Evolutionary conservation across 1,140 invertebrate genomes (phyloP), one percentile per base, ranked within the genome.

Genomic region (Hyposmocoma kahamanoa): DNA sequence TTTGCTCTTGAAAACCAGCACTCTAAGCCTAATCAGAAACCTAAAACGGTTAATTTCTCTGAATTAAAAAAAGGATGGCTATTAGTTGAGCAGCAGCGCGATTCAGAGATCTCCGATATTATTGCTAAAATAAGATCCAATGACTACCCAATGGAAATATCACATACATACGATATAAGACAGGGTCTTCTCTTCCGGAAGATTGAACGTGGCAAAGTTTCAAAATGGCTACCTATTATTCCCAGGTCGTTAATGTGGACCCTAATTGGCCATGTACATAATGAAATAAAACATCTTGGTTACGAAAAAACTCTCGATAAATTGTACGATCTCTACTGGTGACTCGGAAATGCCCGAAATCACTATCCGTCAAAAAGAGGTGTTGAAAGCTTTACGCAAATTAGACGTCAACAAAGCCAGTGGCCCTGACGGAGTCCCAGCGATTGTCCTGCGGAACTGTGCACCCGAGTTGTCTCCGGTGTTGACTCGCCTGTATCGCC

Each of bases 271-370:
- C 50, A 61, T 13, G 43, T 56, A 9, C 58, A 60, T 30, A 18
- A 9, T 13, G 53, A 49, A 41, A 20, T 55, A 19, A 44, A 56
- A 47, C 53, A 60, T 46, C 17, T 55, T 2, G 50, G 53, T 15
- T 49, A 22, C 24, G 57, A 60, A 11, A 60, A 56, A 39, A 55
- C 53, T 5, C 38, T 60, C 0, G 53, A 54, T 22, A 67, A 63
- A 41, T 6, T 67, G 1, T 58, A 58, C 19, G 55, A 65, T 6
- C 32, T 53, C 13, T 65, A 65, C 47, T 61, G 24, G 24, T n/a
- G n/a, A n/a, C n/a, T n/a, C n/a, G n/a, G n/a, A n/a, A n/a, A n/a
- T n/a, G n/a, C n/a, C n/a, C n/a, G n/a, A n/a, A n/a, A n/a, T n/a
- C n/a, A n/a, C n/a, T n/a, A n/a, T n/a, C n/a, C n/a, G n/a, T n/a